These are phyloP conservation scores for Catalaphyllia jardinei DNA, from an alignment of 64 coral and sea anemone species.

Conservation along the genomic window DNA sequence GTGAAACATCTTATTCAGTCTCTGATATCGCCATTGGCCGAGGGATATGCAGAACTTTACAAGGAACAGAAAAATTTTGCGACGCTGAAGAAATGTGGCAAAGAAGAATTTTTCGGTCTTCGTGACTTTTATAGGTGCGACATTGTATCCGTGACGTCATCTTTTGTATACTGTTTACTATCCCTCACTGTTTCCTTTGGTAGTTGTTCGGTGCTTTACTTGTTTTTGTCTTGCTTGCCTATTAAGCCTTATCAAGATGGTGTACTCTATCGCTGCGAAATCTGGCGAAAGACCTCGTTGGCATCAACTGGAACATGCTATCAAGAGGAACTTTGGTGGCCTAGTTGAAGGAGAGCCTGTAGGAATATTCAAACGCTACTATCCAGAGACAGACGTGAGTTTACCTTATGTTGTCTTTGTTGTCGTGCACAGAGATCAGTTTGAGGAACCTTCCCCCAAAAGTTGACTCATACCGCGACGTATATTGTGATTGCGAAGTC, in stretches of 20 bases:
- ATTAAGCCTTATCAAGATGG: constrained; percentile 89
- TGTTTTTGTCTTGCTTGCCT: not conserved
- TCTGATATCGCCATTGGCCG: constrained; percentile 58
- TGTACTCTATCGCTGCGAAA: constrained; percentile 73
- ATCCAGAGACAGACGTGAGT: not conserved
- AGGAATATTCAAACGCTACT: constrained; percentile 47
- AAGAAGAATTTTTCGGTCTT: constrained; percentile 92
- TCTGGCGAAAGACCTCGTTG: constrained; percentile 33
- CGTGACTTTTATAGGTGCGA: constrained; percentile 94
- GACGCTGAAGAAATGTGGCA: constrained; percentile 62
- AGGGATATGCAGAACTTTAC: constrained; percentile 75
- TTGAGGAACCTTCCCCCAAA: no score
- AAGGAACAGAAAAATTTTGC: constrained; percentile 67
- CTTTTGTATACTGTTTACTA: not conserved
- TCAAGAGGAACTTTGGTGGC: constrained; percentile 90
- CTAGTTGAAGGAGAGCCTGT: constrained; percentile 72
- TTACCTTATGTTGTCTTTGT: not conserved
- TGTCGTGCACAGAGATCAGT: no score
- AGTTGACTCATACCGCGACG: no score
- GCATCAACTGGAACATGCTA: constrained; percentile 74
- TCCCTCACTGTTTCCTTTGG: not conserved
- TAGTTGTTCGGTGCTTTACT: not conserved
- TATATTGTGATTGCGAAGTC: no score
- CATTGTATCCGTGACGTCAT: not conserved
- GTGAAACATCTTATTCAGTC: constrained; percentile 40